phyloP scores from a whole-genome alignment of 1,140 invertebrate genomes.

The Drosophila virilis region DNA sequence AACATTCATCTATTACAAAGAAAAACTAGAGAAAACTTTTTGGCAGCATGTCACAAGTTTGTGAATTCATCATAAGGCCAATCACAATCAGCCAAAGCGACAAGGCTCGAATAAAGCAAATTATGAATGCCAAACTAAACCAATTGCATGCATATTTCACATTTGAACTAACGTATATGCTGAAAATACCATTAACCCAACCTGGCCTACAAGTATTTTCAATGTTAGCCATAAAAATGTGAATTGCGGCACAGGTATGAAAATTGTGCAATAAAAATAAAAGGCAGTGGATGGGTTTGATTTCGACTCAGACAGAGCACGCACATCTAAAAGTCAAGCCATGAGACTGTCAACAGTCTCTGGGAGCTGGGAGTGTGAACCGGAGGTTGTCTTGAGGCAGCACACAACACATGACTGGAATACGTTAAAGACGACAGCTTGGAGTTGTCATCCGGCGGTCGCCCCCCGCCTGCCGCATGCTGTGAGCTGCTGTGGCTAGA shows the following conservation, averaged over 20 bases:
- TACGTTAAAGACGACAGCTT: constrained; percentile 25
- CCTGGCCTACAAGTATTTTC: not conserved
- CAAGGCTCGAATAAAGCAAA: constrained; percentile 50
- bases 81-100: constrained; percentile 9
- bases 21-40: constrained; percentile 29
- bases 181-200: constrained; percentile 8
- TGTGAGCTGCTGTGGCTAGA: constrained; percentile 24
- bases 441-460: constrained; percentile 11
- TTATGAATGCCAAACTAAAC: constrained; percentile 45
- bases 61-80: constrained; percentile 14
- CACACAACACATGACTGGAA: constrained; percentile 46
- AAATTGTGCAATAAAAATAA: constrained; percentile 52
- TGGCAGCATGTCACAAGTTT: constrained; percentile 34
- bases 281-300: not conserved
- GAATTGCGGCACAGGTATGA: constrained; percentile 65
- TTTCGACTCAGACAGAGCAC: constrained; percentile 10
- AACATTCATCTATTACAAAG: constrained; percentile 15
- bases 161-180: constrained; percentile 22
- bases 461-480: constrained; percentile 11
- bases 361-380: constrained; percentile 13
- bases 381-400: constrained; percentile 22
- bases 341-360: constrained; percentile 5
- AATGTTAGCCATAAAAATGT: constrained; percentile 46
- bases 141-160: constrained; percentile 45
- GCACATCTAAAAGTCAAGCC: constrained; percentile 27